A percentile compares a stretch with the other conserved stretches of the same genome.
These are phyloP conservation scores for Saguinus imperator DNA, from an alignment of 2,113 vertebrate genomes.

Conservation along the genomic window DNA sequence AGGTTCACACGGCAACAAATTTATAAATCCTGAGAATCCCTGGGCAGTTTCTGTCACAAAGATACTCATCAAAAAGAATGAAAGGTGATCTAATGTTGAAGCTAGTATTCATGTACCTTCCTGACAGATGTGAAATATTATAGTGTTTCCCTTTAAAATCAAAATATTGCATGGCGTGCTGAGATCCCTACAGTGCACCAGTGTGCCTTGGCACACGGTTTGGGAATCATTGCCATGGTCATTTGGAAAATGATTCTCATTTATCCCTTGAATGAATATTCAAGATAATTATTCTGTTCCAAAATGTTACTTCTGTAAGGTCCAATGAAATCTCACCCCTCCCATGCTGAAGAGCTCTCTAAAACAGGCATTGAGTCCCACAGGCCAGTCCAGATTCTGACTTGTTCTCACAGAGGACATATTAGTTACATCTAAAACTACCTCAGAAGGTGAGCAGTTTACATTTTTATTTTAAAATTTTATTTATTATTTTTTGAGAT, in stretches of 20 bases:
- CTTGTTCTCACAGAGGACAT: background rate
- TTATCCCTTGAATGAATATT: conserved; percentile 80
- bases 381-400: background rate
- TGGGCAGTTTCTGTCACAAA: background rate
- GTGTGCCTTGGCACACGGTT: background rate
- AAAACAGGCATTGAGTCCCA: background rate
- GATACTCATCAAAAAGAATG: background rate
- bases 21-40: background rate
- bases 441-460: background rate
- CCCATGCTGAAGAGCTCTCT: background rate
- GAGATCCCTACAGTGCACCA: background rate
- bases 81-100: background rate
- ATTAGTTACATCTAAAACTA: background rate
- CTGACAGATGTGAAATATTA: background rate
- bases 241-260: conserved; percentile 78
- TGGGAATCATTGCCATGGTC: background rate
- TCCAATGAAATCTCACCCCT: conserved; percentile 57
- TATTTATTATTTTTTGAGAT: no score
- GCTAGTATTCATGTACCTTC: background rate
- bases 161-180: background rate
- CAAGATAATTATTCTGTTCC: conserved; percentile 79
- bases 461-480: no score
- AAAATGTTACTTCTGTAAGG: conserved; percentile 68
- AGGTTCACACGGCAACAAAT: background rate
- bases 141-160: background rate